Evolutionary conservation across 53 echinoderm and acorn worm genomes (phyloP), one percentile per base, ranked within the genome.

Genomic region (Echinarachnius parma): DNA sequence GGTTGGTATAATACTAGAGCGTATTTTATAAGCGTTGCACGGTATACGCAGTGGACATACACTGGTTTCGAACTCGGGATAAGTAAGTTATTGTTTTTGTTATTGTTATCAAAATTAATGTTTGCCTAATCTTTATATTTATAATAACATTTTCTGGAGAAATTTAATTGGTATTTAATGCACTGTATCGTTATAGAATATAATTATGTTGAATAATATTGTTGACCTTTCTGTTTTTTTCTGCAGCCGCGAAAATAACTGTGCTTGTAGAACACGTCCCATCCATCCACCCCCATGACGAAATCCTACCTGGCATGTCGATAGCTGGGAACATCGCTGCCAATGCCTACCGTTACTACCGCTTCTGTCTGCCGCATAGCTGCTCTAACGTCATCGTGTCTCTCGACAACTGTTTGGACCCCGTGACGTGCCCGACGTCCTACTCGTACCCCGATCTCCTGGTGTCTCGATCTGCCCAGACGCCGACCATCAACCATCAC

Each of bases 391-490:
- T 87, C 24, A 61, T 81, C 29, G 84, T 94, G 1, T 64, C 55
- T 31, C 78, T 94, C 0, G 83, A 34, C 0, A 89, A 90, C 69
- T 94, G 94, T 59, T 27, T 90, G 19, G 84, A 89, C 29, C 75
- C 89, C 0, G 9, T 34, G 5, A 48, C 45, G 3, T 94, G 94
- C 44, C 94, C 94, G 9, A 80, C 78, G 37, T 49, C 37, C 62
- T 94, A 94, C 21, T 86, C 87, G 18, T 94, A 81, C 65, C 94
- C 94, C 3, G 94, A 94, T 55, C 79, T 94, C 25, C 39, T 94
- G 2, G 86, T 94, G 16, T 94, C 94, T 0, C 75, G 89, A 14
- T 83, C 89, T 59, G 90, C 90, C 46, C 77, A 69, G 31, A 22
- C 29, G 19, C 94, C 94, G 0, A 84, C 71, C 8, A 84, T 89